These are phyloP conservation scores for Equus quagga DNA, from an alignment of 2,113 vertebrate genomes.

Conservation along the genomic window DNA sequence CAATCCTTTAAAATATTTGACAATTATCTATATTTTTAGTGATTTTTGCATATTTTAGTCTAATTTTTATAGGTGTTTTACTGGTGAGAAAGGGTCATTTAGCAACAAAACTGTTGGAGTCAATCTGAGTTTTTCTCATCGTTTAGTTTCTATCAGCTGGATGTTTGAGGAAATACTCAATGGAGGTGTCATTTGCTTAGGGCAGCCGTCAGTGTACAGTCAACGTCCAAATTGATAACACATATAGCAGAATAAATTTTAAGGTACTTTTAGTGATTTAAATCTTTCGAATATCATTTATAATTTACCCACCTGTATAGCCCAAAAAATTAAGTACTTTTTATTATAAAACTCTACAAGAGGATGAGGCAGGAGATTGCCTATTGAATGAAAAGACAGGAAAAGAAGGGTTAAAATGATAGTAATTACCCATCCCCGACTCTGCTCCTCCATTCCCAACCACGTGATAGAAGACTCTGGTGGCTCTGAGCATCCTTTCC, in stretches of 20 bases:
- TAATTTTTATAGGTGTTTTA: not conserved
- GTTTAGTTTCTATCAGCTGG: not conserved
- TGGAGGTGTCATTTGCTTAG: not conserved
- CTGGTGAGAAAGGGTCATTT: not conserved
- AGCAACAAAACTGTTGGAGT: not conserved
- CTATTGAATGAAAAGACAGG: not conserved
- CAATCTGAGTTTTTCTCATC: not conserved
- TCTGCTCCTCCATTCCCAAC: not conserved
- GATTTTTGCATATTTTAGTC: not conserved
- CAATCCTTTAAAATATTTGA: not conserved
- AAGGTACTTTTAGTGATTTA: not conserved
- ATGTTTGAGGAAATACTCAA: not conserved
- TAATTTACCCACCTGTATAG: not conserved
- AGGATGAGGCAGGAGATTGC: not conserved
- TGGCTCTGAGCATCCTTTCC: not conserved
- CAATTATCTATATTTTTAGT: not conserved
- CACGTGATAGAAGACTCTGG: not conserved
- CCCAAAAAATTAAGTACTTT: not conserved
- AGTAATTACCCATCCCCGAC: not conserved
- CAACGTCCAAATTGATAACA: not conserved
- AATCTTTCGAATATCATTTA: not conserved
- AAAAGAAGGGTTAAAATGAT: not conserved
- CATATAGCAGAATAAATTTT: not conserved
- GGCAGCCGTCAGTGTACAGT: not conserved
- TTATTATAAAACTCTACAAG: not conserved